A percentile compares a stretch with the other conserved stretches of the same genome.
phyloP scores from a whole-genome alignment of 2,888 invertebrate species.

The Ecliptopera silaceata region DNA sequence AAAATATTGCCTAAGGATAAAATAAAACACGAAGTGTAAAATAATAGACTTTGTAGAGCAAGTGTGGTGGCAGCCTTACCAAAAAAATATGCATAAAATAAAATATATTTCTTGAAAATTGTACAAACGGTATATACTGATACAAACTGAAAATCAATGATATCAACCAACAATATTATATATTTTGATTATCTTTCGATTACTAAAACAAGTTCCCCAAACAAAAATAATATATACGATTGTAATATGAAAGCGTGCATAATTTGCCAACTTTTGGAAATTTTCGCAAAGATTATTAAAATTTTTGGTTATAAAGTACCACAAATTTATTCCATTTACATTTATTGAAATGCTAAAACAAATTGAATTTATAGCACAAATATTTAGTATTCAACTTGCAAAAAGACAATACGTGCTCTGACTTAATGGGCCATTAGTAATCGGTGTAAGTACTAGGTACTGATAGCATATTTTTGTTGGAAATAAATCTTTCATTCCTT shows the following conservation, averaged over 20 bases:
- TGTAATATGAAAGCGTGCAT: background rate
- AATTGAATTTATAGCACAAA: constrained; percentile 42
- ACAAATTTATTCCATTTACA: too few species aligned
- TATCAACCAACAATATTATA: too few species aligned
- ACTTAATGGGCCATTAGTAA: constrained; percentile 52
- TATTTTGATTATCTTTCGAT: too few species aligned
- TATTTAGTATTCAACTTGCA: constrained; percentile 50
- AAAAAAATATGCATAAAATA: too few species aligned
- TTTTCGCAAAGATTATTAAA: too few species aligned
- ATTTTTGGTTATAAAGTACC: too few species aligned
- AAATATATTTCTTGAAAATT: too few species aligned
- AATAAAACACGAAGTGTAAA: constrained; percentile 17
- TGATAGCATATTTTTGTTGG: constrained; percentile 41
- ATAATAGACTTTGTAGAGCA: background rate
- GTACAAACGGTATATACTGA: background rate
- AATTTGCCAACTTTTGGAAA: background rate
- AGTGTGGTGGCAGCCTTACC: background rate
- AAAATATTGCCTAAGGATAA: constrained; percentile 32
- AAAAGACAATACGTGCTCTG: constrained; percentile 43
- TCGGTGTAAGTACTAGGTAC: constrained; percentile 38
- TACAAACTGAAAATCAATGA: too few species aligned
- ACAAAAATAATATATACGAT: background rate
- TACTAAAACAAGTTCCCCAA: background rate
- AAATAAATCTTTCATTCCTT: constrained; percentile 52
- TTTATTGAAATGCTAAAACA: constrained; percentile 2